Evolutionary conservation across 2,113 vertebrate genomes (phyloP).

Genomic region (Electrona antarctica): DNA sequence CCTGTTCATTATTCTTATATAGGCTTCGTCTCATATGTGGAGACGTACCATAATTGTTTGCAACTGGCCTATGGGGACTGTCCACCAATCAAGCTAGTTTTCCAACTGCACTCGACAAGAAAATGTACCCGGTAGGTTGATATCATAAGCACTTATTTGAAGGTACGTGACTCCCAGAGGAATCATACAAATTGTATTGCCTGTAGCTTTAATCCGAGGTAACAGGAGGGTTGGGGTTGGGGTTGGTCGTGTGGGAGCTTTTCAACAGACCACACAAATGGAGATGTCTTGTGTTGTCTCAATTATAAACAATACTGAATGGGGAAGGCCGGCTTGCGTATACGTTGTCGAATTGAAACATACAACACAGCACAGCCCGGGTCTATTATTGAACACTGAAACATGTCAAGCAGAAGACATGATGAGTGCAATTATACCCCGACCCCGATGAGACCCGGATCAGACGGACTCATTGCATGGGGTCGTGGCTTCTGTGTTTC

Average conservation of each 20-base stretch:
- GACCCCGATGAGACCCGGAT: too few relatives aligned
- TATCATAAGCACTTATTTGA: background rate
- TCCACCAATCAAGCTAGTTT: constrained; percentile 24
- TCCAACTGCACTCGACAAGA: constrained; percentile 25
- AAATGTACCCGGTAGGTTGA: constrained; percentile 23
- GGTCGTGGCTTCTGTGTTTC: too few relatives aligned
- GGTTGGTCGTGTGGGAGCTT: too few relatives aligned
- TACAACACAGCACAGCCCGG: constrained; percentile 9
- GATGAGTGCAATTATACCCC: background rate
- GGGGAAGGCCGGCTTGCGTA: background rate
- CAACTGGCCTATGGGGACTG: constrained; percentile 25
- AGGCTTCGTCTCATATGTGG: constrained; percentile 41
- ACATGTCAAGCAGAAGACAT: constrained; percentile 23
- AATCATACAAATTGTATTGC: constrained; percentile 4
- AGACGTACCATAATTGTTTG: constrained; percentile 57
- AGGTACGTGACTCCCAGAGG: constrained; percentile 1
- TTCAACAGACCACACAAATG: too few relatives aligned
- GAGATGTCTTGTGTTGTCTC: too few relatives aligned
- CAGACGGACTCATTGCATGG: too few relatives aligned
- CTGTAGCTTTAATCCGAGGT: background rate
- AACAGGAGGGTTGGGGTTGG: too few relatives aligned
- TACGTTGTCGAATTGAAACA: background rate
- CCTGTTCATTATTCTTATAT: constrained; percentile 69
- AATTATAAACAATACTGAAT: background rate
- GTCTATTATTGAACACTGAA: constrained; percentile 44